phyloP scores from a whole-genome alignment of 2,888 invertebrate genomes.

The Plagodis pulveraria region DNA sequence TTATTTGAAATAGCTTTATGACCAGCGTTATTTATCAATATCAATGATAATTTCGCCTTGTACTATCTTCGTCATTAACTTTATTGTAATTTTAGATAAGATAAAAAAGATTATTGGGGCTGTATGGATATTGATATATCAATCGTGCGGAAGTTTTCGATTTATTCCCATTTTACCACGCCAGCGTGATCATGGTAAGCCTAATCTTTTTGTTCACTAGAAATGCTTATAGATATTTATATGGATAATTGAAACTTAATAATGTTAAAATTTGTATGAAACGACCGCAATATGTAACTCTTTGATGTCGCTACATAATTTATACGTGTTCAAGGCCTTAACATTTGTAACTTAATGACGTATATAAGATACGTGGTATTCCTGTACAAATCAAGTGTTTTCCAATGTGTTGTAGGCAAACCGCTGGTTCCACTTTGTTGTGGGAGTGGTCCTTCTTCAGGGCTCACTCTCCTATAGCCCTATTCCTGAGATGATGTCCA shows the following conservation, averaged over 20 bases:
- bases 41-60: slow-evolving; percentile 32
- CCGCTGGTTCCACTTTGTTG: slow-evolving; percentile 59
- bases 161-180: slow-evolving; percentile 46
- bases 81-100: slow-evolving; percentile 57
- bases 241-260: too few species aligned
- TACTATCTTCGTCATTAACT: slow-evolving; percentile 41
- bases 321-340: too few species aligned
- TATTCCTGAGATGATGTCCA: slow-evolving; percentile 47
- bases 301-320: too few species aligned
- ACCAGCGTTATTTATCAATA: slow-evolving; percentile 25
- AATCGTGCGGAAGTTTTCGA: slow-evolving; percentile 29
- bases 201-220: not conserved
- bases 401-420: slow-evolving; percentile 47
- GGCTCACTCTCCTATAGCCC: slow-evolving; percentile 59
- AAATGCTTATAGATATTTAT: too few species aligned
- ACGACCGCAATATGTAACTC: too few species aligned
- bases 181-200: slow-evolving; percentile 70
- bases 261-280: too few species aligned
- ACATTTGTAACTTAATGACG: too few species aligned
- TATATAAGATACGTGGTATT: too few species aligned
- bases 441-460: slow-evolving; percentile 61
- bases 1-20: slow-evolving; percentile 8
- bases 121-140: slow-evolving; percentile 46
- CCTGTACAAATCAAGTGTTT: too few species aligned
- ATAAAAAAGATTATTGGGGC: slow-evolving; percentile 46